Percentiles rank a stretch among this genome's conserved stretches.
phyloP scores from a whole-genome alignment of 2,888 invertebrate species.

The Nysson spinosus region DNA sequence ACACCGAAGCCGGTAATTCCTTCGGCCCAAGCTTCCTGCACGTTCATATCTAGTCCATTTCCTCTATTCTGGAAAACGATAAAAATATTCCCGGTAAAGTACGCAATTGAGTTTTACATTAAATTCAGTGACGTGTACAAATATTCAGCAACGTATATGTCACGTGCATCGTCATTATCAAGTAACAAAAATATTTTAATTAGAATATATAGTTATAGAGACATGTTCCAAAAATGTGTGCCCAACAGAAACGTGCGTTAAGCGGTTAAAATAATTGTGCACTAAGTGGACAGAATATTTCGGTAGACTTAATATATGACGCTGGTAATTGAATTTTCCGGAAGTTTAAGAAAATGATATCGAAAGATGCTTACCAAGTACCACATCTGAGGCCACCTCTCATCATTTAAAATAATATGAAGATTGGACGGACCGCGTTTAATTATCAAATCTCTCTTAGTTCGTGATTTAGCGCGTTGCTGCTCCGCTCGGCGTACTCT shows the following conservation, averaged over 20 bases:
- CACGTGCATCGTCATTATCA: too few relatives aligned
- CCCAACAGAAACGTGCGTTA: too few relatives aligned
- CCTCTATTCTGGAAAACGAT: slow-evolving; percentile 87
- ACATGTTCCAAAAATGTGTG: too few relatives aligned
- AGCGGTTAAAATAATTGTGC: too few relatives aligned
- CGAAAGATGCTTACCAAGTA: slow-evolving; percentile 87
- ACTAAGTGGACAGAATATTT: too few relatives aligned
- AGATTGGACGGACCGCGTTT: slow-evolving; percentile 65
- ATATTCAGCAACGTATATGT: too few relatives aligned
- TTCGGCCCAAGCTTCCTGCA: slow-evolving; percentile 95
- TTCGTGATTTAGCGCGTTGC: slow-evolving; percentile 87
- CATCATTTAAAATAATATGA: slow-evolving; percentile 84
- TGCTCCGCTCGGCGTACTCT: slow-evolving; percentile 91
- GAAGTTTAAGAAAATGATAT: not conserved
- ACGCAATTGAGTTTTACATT: too few relatives aligned
- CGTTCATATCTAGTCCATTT: slow-evolving; percentile 96
- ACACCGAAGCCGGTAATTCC: slow-evolving; percentile 96
- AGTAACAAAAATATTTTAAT: too few relatives aligned
- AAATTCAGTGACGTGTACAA: too few relatives aligned
- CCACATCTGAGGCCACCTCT: slow-evolving; percentile 97
- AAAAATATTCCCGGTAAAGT: too few relatives aligned
- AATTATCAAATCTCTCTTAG: slow-evolving; percentile 86
- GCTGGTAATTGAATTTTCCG: not conserved
- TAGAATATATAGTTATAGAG: too few relatives aligned
- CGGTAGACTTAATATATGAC: too few relatives aligned